These are phyloP conservation scores for Nemotelus nigrinus DNA, from an alignment of 2,888 invertebrate genomes.

Conservation along the genomic window DNA sequence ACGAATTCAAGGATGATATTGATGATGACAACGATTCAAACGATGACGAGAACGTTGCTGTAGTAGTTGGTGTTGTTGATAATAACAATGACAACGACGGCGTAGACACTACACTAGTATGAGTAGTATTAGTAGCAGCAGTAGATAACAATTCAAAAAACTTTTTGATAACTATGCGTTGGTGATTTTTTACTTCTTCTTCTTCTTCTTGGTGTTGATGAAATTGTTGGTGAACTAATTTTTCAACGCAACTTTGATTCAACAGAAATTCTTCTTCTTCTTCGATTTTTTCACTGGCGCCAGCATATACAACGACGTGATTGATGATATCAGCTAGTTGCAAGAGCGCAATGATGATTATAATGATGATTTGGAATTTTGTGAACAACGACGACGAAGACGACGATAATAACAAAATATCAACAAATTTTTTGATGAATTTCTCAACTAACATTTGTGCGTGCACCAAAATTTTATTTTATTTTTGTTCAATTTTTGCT, in stretches of 20 bases:
- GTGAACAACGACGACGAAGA: not conserved
- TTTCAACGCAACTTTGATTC: no score
- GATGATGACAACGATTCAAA: conserved; percentile 3
- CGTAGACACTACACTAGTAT: not conserved
- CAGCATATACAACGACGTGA: no score
- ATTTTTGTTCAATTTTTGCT: conserved; percentile 8
- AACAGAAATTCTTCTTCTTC: no score
- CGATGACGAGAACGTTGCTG: conserved; percentile 19
- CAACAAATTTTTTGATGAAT: conserved; percentile 37
- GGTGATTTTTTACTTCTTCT: not conserved
- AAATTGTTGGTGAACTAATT: no score
- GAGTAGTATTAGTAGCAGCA: not conserved
- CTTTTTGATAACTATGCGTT: conserved; percentile 1
- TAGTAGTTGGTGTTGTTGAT: not conserved
- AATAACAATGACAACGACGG: conserved; percentile 1
- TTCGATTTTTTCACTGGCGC: no score
- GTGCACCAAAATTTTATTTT: conserved; percentile 34
- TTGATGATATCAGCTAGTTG: conserved; percentile 19
- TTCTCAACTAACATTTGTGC: conserved; percentile 44
- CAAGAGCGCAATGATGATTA: not conserved
- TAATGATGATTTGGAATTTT: conserved; percentile 7
- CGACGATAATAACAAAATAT: conserved; percentile 42
- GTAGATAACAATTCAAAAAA: conserved; percentile 33
- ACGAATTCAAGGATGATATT: conserved; percentile 8
- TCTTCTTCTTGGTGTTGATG: not conserved